A percentile compares a stretch with the other conserved stretches of the same genome.
Conservation (phyloP, 1,140 invertebrate species). For the Zaprionus ornatus region DNA sequence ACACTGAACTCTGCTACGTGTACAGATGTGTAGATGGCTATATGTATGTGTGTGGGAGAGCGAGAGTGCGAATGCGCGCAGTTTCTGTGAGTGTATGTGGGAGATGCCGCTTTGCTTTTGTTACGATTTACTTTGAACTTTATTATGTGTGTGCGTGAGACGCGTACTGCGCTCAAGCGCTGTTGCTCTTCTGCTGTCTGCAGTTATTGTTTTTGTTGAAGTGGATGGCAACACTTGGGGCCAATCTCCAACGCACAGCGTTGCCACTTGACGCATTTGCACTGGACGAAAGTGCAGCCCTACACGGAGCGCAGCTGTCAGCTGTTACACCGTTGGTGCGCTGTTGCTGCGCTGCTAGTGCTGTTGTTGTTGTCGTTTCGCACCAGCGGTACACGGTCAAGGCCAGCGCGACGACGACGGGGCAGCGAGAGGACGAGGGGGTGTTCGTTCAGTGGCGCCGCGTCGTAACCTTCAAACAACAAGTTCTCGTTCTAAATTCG, state of each 20-base stretch:
- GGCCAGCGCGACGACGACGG: constrained; percentile 56
- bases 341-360: constrained; percentile 1
- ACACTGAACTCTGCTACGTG: constrained; percentile 64
- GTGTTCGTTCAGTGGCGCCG: constrained; percentile 32
- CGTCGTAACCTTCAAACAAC: constrained; percentile 70
- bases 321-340: constrained; percentile 67
- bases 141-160: constrained; percentile 48
- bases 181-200: constrained; percentile 14
- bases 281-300: constrained; percentile 50
- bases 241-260: constrained; percentile 34
- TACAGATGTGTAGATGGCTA: constrained; percentile 59
- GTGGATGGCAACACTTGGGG: constrained; percentile 14
- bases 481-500: constrained; percentile 48
- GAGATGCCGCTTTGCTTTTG: constrained; percentile 46
- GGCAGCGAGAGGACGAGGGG: constrained; percentile 26
- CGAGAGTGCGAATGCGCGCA: constrained; percentile 55
- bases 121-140: constrained; percentile 75
- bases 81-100: constrained; percentile 41
- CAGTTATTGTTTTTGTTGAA: constrained; percentile 32
- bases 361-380: constrained; percentile 39
- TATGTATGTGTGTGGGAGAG: constrained; percentile 35
- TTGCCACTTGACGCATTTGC: constrained; percentile 57
- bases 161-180: constrained; percentile 36
- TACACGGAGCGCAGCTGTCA: constrained; percentile 62
- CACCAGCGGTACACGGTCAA: constrained; percentile 61